Evolutionary conservation across 2,888 invertebrate genomes (phyloP), one percentile per base, ranked within the genome.

Genomic region (Pherbina coryleti): DNA sequence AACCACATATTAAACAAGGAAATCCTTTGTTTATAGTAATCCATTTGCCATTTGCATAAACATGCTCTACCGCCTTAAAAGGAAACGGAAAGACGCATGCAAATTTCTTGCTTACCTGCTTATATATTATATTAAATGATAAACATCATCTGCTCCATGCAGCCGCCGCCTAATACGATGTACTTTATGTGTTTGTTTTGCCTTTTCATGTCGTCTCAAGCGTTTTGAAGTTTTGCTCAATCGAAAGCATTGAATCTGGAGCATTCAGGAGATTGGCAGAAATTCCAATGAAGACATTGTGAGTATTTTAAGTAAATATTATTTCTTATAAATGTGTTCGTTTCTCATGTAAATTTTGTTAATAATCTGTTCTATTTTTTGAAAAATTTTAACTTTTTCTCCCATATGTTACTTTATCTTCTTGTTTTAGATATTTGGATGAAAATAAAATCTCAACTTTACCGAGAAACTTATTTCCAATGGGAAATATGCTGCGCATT

Each of bases 201-300:
- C 49, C 4, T 22, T 55, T 55, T 53, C 34, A 1, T 57, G 78
- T 78, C 80, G 71, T 81, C 85, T 25, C 69, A 82, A 91, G 91
- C 72, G 90, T 91, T 25, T 84, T 91, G 79, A 89, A 88, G 78
- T 89, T 91, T 79, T 91, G 91, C 82, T 85, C 88, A 62, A 89
- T 91, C 76, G 83, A 85, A 28, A 83, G 85, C 71, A 85, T 91
- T 69, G 84, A 86, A 62, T 80, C 87, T 28, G 84, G 84, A 74
- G 85, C 90, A 4, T 90, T 91, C 81, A 83, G 85, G 79, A 83
- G 86, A 51, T 84, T 90, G 77, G 84, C 87, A 3, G 82, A 83
- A 71, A 83, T 88, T 83, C 88, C 88, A 75, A 83, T 90, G 74
- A 81, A 82, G 80, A 86, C 85, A 49, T 83, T 88, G 88, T 86